Conservation (phyloP, 1,140 invertebrate genomes). For the Oryctes rhinoceros region DNA sequence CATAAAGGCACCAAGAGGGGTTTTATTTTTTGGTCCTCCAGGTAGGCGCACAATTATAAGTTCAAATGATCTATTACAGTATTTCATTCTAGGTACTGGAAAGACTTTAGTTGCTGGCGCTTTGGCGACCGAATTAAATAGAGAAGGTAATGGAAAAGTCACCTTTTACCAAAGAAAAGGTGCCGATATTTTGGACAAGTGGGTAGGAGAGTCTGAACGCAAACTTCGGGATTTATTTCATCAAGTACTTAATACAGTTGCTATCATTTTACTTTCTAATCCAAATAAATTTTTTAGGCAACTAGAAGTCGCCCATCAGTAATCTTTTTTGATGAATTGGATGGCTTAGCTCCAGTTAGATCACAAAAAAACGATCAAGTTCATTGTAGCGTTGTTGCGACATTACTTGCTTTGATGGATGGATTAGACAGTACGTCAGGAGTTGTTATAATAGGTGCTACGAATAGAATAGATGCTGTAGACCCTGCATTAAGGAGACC, state of each 20-base stretch:
- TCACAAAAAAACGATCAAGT: constrained; percentile 91
- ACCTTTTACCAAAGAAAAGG: constrained; percentile 66
- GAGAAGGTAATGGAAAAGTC: constrained; percentile 62
- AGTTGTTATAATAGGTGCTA: constrained; percentile 84
- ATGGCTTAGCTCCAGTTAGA: constrained; percentile 84
- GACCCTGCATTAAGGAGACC: constrained; percentile 83
- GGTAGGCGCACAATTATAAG: constrained; percentile 58
- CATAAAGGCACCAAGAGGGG: constrained; percentile 74
- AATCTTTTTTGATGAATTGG: constrained; percentile 91
- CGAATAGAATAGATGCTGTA: constrained; percentile 82
- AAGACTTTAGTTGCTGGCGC: constrained; percentile 66
- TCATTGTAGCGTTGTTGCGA: constrained; percentile 90
- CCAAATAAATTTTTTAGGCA: constrained; percentile 64
- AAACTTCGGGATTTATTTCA: constrained; percentile 64
- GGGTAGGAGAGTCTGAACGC: constrained; percentile 67
- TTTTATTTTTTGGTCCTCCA: constrained; percentile 81
- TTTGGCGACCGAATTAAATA: constrained; percentile 64
- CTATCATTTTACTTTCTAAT: not conserved
- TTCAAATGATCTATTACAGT: not conserved
- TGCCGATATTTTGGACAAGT: constrained; percentile 66
- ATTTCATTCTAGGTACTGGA: constrained; percentile 62
- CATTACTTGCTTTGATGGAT: constrained; percentile 89
- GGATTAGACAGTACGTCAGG: constrained; percentile 75
- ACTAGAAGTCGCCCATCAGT: constrained; percentile 82
- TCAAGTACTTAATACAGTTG: constrained; percentile 52